A percentile compares a stretch with the other conserved stretches of the same genome.
Evolutionary conservation across 2,113 vertebrate genomes (phyloP).

Genomic region (Elephas maximus): DNA sequence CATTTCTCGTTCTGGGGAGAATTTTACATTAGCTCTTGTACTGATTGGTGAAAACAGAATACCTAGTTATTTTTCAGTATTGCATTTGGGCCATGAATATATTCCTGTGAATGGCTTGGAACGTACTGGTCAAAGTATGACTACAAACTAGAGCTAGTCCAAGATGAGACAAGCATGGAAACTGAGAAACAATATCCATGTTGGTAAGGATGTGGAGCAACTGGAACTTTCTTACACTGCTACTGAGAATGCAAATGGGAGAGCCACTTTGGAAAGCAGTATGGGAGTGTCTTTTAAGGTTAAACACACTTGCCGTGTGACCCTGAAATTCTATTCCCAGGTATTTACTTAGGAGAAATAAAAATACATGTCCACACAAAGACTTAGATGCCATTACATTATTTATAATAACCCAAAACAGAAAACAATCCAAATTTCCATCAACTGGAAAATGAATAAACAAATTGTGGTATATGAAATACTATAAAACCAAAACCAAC

Average conservation of each 20-base stretch:
- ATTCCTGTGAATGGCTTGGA: background rate
- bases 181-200: background rate
- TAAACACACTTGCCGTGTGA: background rate
- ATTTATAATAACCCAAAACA: background rate
- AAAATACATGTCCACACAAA: background rate
- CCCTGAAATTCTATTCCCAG: background rate
- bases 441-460: background rate
- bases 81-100: background rate
- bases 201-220: background rate
- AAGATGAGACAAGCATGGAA: background rate
- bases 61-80: background rate
- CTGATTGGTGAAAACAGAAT: background rate
- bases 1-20: background rate
- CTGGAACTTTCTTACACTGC: too few relatives aligned
- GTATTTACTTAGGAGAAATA: background rate
- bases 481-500: too few relatives aligned
- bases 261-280: background rate
- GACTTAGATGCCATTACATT: background rate
- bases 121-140: background rate
- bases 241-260: too few relatives aligned
- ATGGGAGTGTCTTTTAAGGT: background rate
- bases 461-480: background rate
- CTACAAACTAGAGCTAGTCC: background rate
- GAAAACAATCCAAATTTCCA: conserved; percentile 7
- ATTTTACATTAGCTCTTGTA: background rate